Conservation (phyloP, 2,113 vertebrate species). For the Elephas maximus region DNA sequence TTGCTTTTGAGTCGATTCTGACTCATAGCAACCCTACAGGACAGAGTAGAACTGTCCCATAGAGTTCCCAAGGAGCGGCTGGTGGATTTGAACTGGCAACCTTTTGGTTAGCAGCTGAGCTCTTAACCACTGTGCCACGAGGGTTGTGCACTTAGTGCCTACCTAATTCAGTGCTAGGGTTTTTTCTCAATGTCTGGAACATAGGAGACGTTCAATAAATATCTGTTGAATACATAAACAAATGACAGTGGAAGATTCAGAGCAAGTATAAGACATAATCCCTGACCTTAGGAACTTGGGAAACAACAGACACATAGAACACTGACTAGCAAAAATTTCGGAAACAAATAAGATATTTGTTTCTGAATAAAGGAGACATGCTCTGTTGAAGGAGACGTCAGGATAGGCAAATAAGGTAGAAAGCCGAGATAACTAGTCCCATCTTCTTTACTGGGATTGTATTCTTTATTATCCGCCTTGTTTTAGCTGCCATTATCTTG, state of each 20-base stretch:
- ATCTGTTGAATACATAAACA: not conserved
- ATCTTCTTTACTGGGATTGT: not conserved
- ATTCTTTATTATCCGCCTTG: not conserved
- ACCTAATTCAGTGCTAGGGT: not conserved
- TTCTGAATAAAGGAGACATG: no score
- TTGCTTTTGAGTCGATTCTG: no score
- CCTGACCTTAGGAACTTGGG: not conserved
- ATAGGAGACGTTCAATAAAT: not conserved
- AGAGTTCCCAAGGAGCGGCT: no score
- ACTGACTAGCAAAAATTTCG: conserved; percentile 5
- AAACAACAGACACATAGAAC: not conserved
- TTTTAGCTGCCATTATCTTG: not conserved
- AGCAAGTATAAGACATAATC: not conserved
- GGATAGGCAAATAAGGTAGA: not conserved
- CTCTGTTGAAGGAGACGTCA: not conserved
- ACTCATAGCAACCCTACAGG: no score
- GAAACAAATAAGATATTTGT: not conserved
- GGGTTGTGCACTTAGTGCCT: not conserved
- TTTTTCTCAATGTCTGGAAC: not conserved
- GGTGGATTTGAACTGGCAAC: no score
- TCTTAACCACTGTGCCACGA: no score
- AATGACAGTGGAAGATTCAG: not conserved
- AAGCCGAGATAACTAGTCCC: not conserved
- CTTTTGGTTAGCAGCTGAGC: no score
- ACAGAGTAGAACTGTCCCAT: no score